Evolutionary conservation across 2,888 invertebrate species (phyloP).

Genomic region (Micropterix aruncella): DNA sequence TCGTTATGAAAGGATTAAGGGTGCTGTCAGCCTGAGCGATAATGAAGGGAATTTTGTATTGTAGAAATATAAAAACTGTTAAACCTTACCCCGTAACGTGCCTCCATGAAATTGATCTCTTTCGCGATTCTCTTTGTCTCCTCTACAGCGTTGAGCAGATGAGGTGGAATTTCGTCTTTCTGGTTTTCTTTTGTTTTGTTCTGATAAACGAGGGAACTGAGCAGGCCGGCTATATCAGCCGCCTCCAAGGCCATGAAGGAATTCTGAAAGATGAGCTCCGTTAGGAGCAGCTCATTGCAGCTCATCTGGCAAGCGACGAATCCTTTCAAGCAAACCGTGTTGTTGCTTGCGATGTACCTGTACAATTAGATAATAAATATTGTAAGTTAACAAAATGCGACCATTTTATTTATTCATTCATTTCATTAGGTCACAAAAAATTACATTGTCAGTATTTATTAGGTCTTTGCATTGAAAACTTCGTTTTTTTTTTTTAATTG

Average conservation of each 20-base stretch:
- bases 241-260: slow-evolving; percentile 74
- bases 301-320: slow-evolving; percentile 79
- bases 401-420: too few species aligned
- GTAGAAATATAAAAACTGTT: slow-evolving; percentile 7
- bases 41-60: too few species aligned
- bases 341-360: slow-evolving; percentile 53
- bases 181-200: slow-evolving; percentile 38
- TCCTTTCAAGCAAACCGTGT: slow-evolving; percentile 68
- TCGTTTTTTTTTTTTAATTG: too few species aligned
- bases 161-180: neutral
- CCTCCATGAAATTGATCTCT: slow-evolving; percentile 53
- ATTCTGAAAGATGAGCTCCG: slow-evolving; percentile 86
- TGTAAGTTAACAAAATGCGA: too few species aligned
- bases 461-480: too few species aligned
- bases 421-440: too few species aligned
- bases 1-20: too few species aligned
- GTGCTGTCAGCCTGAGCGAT: too few species aligned
- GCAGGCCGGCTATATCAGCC: slow-evolving; percentile 84
- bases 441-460: too few species aligned
- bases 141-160: slow-evolving; percentile 47
- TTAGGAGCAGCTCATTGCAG: slow-evolving; percentile 80
- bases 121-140: slow-evolving; percentile 49
- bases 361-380: too few species aligned
- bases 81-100: slow-evolving; percentile 38
- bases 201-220: slow-evolving; percentile 90